phyloP scores from a whole-genome alignment of 2,113 vertebrate genomes.

The Orientallactaga bullata region DNA sequence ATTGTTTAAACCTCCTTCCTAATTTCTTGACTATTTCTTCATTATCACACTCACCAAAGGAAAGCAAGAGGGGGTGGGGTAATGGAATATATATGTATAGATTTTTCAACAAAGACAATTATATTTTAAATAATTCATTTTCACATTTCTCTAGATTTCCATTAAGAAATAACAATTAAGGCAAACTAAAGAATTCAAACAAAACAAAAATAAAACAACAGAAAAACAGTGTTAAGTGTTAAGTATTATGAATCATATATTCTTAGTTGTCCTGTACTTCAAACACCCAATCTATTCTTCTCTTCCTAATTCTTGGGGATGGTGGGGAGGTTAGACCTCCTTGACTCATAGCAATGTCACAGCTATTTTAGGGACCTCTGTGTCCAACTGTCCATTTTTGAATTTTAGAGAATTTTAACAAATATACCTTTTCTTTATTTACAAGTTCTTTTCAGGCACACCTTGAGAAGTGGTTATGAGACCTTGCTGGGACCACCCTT shows the following conservation, averaged over 20 bases:
- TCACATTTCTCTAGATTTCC: neutral
- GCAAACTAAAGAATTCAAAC: neutral
- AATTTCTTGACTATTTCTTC: neutral
- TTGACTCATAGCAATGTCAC: neutral
- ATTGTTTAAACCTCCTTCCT: constrained; percentile 33
- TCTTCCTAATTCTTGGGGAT: neutral
- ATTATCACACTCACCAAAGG: neutral
- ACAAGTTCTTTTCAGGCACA: constrained; percentile 47
- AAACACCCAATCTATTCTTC: neutral
- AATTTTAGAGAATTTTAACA: constrained; percentile 40
- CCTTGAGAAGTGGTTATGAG: neutral
- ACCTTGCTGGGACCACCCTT: constrained; percentile 20
- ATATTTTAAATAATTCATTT: neutral
- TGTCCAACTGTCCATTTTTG: neutral
- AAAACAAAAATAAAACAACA: neutral
- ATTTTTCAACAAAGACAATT: neutral
- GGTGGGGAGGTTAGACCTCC: neutral
- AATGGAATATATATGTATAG: neutral
- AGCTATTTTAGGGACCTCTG: neutral
- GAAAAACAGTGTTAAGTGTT: no score
- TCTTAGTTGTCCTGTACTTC: neutral
- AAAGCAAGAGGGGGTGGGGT: neutral
- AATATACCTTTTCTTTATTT: constrained; percentile 38
- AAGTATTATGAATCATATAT: no score
- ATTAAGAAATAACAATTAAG: neutral